phyloP scores from a whole-genome alignment of 2,888 invertebrate species.

The Tinea pellionella region DNA sequence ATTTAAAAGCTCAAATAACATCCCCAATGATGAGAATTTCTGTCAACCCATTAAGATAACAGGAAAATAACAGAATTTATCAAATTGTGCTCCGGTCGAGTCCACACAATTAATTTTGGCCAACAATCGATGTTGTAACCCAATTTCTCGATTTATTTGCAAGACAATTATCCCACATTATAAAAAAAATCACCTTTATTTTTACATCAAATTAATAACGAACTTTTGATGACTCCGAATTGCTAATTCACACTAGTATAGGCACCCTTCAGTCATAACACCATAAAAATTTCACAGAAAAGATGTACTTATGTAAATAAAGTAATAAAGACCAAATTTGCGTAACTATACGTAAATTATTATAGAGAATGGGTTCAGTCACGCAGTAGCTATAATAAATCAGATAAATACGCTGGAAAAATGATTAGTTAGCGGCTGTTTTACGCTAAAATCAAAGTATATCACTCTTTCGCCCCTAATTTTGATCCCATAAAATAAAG shows the following conservation, averaged over 20 bases:
- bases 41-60: too few relatives aligned
- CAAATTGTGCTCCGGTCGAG: too few relatives aligned
- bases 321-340: constrained; percentile 3
- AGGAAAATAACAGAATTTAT: too few relatives aligned
- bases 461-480: not conserved
- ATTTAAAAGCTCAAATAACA: too few relatives aligned
- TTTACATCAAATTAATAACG: not conserved
- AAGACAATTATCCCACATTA: too few relatives aligned
- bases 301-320: not conserved
- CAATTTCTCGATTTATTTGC: too few relatives aligned
- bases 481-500: not conserved
- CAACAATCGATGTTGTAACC: too few relatives aligned
- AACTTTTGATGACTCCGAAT: not conserved
- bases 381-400: constrained; percentile 50
- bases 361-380: constrained; percentile 50
- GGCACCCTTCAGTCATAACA: not conserved
- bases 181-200: not conserved
- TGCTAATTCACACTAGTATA: not conserved
- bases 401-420: constrained; percentile 43
- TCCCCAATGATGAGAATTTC: too few relatives aligned
- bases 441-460: constrained; percentile 6
- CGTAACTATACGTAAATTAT: constrained; percentile 32
- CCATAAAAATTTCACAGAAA: not conserved
- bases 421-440: constrained; percentile 33
- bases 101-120: too few relatives aligned